A percentile compares a stretch with the other conserved stretches of the same genome.
Conservation (phyloP, 2,113 vertebrate species). For the Seriola rivoliana region DNA sequence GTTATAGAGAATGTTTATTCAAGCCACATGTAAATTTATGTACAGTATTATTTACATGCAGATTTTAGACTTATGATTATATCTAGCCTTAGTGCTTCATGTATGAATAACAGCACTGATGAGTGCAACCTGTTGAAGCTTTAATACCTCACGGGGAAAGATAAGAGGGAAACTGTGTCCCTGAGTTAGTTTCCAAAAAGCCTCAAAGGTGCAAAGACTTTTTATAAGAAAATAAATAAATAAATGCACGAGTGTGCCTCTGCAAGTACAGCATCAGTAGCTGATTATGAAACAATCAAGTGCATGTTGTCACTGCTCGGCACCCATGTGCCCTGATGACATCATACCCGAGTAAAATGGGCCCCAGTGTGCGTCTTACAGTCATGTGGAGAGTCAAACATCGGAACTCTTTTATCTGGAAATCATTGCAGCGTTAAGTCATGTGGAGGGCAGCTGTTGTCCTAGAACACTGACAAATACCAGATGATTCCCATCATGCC, state of each 20-base stretch:
- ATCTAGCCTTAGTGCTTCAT: constrained; percentile 36
- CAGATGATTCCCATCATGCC: constrained; percentile 45
- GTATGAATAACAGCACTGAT: constrained; percentile 41
- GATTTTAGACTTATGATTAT: constrained; percentile 30
- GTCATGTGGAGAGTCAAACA: constrained; percentile 27
- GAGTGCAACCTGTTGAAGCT: constrained; percentile 48
- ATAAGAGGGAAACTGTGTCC: constrained; percentile 33
- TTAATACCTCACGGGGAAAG: constrained; percentile 57
- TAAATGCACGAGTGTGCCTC: not conserved
- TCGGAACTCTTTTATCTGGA: constrained; percentile 28
- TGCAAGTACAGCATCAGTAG: not conserved
- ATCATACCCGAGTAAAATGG: constrained; percentile 33
- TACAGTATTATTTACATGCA: constrained; percentile 61
- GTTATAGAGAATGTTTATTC: constrained; percentile 48
- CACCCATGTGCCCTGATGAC: not conserved
- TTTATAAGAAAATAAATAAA: not conserved
- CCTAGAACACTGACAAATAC: constrained; percentile 25
- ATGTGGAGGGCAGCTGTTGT: constrained; percentile 60
- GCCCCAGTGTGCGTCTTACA: not conserved
- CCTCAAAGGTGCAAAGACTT: not conserved
- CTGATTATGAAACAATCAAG: not conserved
- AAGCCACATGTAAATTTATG: constrained; percentile 60
- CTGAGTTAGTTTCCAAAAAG: constrained; percentile 19
- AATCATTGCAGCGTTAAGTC: constrained; percentile 24
- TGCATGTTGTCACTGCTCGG: not conserved